These are phyloP conservation scores for Delia radicum DNA, from an alignment of 1,140 invertebrate genomes.

Conservation along the genomic window DNA sequence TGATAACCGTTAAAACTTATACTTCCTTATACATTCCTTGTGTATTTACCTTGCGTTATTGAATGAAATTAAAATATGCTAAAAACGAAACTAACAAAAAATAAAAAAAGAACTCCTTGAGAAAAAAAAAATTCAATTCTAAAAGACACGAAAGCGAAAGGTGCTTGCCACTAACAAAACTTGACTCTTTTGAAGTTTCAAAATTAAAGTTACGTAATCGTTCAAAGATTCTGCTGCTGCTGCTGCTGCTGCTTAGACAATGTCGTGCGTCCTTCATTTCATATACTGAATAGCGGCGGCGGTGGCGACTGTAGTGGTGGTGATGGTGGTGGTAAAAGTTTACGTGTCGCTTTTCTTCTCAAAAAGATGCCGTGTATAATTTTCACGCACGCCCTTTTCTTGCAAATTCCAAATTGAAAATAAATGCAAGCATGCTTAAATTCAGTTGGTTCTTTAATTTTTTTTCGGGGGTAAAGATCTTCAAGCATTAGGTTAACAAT, in stretches of 20 bases:
- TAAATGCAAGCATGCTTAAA: neutral
- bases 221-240: conserved; percentile 21
- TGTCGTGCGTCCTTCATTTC: conserved; percentile 15
- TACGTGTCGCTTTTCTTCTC: conserved; percentile 34
- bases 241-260: conserved; percentile 34
- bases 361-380: conserved; percentile 30
- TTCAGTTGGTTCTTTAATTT: neutral
- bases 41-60: neutral
- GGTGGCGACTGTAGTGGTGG: conserved; percentile 34
- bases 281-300: too few species aligned
- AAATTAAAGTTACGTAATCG: conserved; percentile 51
- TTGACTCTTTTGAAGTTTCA: conserved; percentile 26
- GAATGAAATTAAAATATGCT: conserved; percentile 25
- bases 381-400: conserved; percentile 47
- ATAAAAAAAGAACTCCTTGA: neutral
- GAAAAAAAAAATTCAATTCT: neutral
- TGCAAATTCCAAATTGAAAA: conserved; percentile 18
- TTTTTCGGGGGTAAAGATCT: neutral
- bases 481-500: neutral
- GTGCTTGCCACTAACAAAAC: conserved; percentile 39
- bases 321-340: conserved; percentile 33
- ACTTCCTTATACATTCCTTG: neutral
- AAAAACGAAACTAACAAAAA: neutral
- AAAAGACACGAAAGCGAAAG: conserved; percentile 11
- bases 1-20: neutral